phyloP scores from a whole-genome alignment of 2,797 vertebrate genomes.

The Schizopygopsis malacanthus region DNA sequence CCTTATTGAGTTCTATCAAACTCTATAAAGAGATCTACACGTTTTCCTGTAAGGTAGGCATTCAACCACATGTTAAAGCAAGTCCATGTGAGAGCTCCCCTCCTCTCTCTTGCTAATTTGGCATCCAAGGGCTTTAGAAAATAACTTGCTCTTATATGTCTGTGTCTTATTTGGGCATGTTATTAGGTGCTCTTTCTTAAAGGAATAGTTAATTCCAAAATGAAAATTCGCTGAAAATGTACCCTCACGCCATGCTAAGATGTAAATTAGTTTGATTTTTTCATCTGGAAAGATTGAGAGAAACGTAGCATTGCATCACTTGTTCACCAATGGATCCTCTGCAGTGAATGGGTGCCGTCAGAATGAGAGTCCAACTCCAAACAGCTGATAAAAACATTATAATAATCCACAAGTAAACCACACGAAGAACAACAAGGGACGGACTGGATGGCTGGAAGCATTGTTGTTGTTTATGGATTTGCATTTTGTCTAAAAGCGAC shows the following conservation, averaged over 20 bases:
- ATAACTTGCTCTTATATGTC: neutral
- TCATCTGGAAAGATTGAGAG: neutral
- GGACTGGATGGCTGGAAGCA: neutral
- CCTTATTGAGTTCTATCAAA: neutral
- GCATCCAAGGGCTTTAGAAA: conserved; percentile 12
- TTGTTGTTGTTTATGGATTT: neutral
- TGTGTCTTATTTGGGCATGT: neutral
- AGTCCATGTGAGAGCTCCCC: conserved; percentile 17
- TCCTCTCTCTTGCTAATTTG: conserved; percentile 10
- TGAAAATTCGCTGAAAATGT: neutral
- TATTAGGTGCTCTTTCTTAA: neutral
- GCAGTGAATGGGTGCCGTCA: neutral
- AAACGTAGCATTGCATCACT: neutral
- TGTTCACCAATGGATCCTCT: neutral
- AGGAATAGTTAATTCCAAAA: neutral
- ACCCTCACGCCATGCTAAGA: neutral
- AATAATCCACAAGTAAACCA: neutral
- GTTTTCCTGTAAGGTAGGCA: conserved; percentile 27
- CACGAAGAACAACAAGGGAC: neutral
- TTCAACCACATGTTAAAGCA: conserved; percentile 45
- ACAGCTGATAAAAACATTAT: neutral
- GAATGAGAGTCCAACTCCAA: neutral
- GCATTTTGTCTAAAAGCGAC: too few relatives aligned
- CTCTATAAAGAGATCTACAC: neutral
- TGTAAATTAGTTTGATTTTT: neutral